phyloP scores from a whole-genome alignment of 2,797 vertebrate species.

The Pelobates cultripes region DNA sequence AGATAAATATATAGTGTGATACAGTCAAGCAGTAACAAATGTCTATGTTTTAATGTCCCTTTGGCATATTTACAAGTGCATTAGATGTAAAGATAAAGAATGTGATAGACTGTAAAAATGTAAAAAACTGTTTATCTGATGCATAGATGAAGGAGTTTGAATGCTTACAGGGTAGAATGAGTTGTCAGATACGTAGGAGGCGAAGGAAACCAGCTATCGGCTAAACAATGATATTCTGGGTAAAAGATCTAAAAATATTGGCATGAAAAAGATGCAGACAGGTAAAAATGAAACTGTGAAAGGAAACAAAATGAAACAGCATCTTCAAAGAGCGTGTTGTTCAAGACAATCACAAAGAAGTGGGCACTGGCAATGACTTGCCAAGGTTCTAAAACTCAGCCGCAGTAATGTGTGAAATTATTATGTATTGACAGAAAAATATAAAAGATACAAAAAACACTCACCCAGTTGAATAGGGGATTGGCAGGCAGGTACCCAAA shows the following conservation, averaged over 20 bases:
- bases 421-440: too few species aligned
- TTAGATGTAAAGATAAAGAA: too few species aligned
- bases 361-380: background rate
- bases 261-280: conserved; percentile 17
- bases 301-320: conserved; percentile 33
- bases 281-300: conserved; percentile 32
- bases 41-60: too few species aligned
- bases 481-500: too few species aligned
- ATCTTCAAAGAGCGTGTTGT: background rate
- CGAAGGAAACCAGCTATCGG: conserved; percentile 23
- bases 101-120: too few species aligned
- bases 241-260: background rate
- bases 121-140: too few species aligned
- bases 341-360: background rate
- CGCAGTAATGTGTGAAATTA: background rate
- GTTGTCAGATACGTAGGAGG: conserved; percentile 25
- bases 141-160: background rate
- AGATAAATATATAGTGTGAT: too few species aligned
- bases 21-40: too few species aligned
- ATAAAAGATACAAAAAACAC: too few species aligned
- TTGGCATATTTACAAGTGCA: too few species aligned
- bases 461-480: too few species aligned
- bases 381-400: background rate
- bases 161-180: background rate
- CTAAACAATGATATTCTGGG: conserved; percentile 10